Evolutionary conservation across 1,140 invertebrate species (phyloP).

Genomic region (Hylaeus anthracinus): DNA sequence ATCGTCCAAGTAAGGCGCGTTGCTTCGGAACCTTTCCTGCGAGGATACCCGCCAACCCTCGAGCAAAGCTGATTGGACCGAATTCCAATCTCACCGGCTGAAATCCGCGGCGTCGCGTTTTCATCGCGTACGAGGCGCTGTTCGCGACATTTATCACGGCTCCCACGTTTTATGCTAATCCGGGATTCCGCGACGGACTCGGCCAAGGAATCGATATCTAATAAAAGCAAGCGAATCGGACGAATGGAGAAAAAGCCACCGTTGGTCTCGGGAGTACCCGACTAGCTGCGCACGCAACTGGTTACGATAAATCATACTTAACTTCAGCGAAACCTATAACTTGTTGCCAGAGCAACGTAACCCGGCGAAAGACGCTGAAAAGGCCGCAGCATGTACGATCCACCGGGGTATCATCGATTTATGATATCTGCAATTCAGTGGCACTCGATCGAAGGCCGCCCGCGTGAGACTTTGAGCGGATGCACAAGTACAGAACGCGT

Average conservation of each 20-base stretch:
- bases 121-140: not conserved
- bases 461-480: slow-evolving; percentile 11
- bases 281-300: slow-evolving; percentile 46
- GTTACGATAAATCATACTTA: slow-evolving; percentile 65
- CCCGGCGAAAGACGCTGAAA: slow-evolving; percentile 66
- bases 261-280: not conserved
- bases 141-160: slow-evolving; percentile 29
- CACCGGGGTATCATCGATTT: slow-evolving; percentile 52
- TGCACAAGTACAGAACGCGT: not conserved
- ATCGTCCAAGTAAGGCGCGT: no score
- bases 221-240: slow-evolving; percentile 34
- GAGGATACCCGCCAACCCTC: no score
- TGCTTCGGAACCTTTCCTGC: no score
- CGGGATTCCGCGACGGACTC: slow-evolving; percentile 11
- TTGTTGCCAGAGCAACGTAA: slow-evolving; percentile 53
- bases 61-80: not conserved
- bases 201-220: slow-evolving; percentile 34
- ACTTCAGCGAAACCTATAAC: slow-evolving; percentile 52
- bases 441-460: slow-evolving; percentile 39
- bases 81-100: not conserved
- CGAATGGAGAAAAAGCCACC: slow-evolving; percentile 3
- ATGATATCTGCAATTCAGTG: slow-evolving; percentile 61
- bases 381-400: slow-evolving; percentile 46
- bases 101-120: not conserved
- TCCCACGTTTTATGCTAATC: slow-evolving; percentile 41